These are phyloP conservation scores for Plodia interpunctella DNA, from an alignment of 1,140 invertebrate genomes.

Conservation along the genomic window DNA sequence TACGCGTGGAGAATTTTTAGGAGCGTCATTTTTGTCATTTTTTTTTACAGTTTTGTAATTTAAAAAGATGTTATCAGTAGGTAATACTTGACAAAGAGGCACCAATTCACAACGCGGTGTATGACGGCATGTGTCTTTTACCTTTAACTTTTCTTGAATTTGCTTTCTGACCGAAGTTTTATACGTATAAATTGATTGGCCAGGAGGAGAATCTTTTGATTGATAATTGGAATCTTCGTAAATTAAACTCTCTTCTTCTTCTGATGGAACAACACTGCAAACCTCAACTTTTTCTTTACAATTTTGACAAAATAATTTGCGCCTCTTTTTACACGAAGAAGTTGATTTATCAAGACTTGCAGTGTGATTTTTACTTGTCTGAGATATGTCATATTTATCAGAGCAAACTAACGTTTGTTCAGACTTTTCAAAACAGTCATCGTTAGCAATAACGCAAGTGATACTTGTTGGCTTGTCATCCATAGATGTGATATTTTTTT, in stretches of 20 bases:
- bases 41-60: constrained; percentile 35
- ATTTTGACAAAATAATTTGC: constrained; percentile 48
- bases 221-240: constrained; percentile 18
- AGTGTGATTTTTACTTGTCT: neutral
- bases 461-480: constrained; percentile 32
- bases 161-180: neutral
- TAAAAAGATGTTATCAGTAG: constrained; percentile 30
- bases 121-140: constrained; percentile 42
- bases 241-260: constrained; percentile 43
- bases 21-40: constrained; percentile 24
- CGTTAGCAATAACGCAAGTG: neutral
- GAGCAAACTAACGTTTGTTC: constrained; percentile 16
- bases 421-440: constrained; percentile 11
- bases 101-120: constrained; percentile 53
- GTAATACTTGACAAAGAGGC: constrained; percentile 55
- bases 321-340: constrained; percentile 26
- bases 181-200: neutral
- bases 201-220: neutral
- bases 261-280: constrained; percentile 29
- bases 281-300: constrained; percentile 54
- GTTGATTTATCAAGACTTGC: constrained; percentile 22
- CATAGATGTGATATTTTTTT: constrained; percentile 16
- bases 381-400: constrained; percentile 16
- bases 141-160: constrained; percentile 14
- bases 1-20: constrained; percentile 34